Evolutionary conservation across 2,113 vertebrate species (phyloP), one percentile per base, ranked within the genome.

Genomic region (Fulmarus glacialis): DNA sequence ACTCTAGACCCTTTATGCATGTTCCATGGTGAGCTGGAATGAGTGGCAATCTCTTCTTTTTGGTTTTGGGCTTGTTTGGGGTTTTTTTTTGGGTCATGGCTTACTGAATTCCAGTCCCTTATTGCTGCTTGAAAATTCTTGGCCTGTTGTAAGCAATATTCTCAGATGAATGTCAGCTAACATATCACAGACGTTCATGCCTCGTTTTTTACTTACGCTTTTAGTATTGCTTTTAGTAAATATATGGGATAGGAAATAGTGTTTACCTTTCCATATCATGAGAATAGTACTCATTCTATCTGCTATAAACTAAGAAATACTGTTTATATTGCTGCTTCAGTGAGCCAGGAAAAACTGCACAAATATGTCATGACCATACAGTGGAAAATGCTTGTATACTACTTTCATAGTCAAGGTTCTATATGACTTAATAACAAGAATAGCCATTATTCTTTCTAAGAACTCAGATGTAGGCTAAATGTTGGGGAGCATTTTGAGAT

Each of bases 251-350:
- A 74, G 63, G 78, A 63, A 93, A 58, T 45, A 47, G 59, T 79
- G 84, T 94, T 97, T 95, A 71, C 84, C 87, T 85, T 96, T 71
- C 89, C 47, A 22, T 71, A 64, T 64, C 73, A 32, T 59, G 83
- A 93, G 60, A 71, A 71, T 55, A 14, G n/a, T 45, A 12, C 50
- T 90, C 86, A 27, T 74, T 45, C 58, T 87, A 0, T 48, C 34
- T 78, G 91, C 77, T 75, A 62, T 27, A 60, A 82, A 38, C 55
- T 4, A 60, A 89, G 89, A 87, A 91, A 84, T 63, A 30, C 38
- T 94, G 50, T 93, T 95, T 96, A 42, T 81, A 45, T 94, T 95
- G 91, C 91, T 95, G 93, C 94, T 96, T 34, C 87, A 91, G 43
- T 74, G 68, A 94, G 81, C 91, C 81, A 72, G 70, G 56, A 52